A percentile compares a stretch with the other conserved stretches of the same genome.
Conservation (phyloP, 2,888 invertebrate species). For the Sycophila texana region DNA sequence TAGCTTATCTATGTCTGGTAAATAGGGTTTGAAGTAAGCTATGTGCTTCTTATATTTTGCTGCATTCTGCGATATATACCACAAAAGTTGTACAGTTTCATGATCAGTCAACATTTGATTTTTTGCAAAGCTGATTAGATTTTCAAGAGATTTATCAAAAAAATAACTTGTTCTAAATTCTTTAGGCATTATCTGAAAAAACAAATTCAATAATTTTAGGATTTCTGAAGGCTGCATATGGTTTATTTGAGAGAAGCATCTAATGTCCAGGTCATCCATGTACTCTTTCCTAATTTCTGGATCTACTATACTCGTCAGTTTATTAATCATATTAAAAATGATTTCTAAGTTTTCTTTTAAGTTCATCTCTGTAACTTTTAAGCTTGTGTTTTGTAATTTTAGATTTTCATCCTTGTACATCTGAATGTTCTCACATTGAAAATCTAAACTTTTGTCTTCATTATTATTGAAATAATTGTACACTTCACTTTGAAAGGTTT, state of each 20-base stretch:
- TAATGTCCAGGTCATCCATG: not conserved
- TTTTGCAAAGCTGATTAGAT: constrained; percentile 41
- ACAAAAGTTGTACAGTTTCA: constrained; percentile 57
- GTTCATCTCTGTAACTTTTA: not conserved
- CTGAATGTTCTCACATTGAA: not conserved
- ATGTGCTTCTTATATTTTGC: constrained; percentile 26
- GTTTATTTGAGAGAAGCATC: constrained; percentile 49
- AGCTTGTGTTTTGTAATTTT: not conserved
- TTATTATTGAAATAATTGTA: constrained; percentile 39
- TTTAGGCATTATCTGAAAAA: constrained; percentile 36
- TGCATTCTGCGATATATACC: constrained; percentile 53
- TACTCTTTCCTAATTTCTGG: not conserved
- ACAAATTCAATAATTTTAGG: constrained; percentile 50
- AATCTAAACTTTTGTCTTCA: no score
- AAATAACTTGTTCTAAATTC: constrained; percentile 24
- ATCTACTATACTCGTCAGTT: not conserved
- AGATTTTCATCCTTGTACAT: not conserved
- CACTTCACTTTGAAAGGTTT: constrained; percentile 40
- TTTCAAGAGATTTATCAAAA: constrained; percentile 52
- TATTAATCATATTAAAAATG: not conserved
- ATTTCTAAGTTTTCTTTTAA: not conserved
- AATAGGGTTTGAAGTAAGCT: constrained; percentile 31
- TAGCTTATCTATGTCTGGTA: constrained; percentile 56
- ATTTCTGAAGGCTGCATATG: constrained; percentile 50
- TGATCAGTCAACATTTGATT: constrained; percentile 17